phyloP scores from a whole-genome alignment of 2,797 vertebrate species.

The Avahi laniger region DNA sequence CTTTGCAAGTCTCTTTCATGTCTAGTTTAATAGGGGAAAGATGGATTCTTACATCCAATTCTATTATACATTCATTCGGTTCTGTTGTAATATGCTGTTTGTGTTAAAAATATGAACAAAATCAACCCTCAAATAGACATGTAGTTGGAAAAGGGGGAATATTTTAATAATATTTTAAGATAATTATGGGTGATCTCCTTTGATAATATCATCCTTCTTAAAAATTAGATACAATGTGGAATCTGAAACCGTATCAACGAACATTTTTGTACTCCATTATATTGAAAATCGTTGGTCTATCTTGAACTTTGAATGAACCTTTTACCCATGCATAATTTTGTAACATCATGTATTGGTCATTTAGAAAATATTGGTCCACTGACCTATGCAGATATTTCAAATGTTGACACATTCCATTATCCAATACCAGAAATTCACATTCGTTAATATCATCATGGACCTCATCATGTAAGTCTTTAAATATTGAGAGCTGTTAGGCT shows the following conservation, averaged over 20 bases:
- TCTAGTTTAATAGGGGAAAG: not conserved
- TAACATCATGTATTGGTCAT: not conserved
- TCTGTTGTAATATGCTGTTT: not conserved
- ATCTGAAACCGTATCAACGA: not conserved
- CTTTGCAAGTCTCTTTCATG: not conserved
- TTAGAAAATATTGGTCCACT: not conserved
- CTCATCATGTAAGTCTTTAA: conserved; percentile 21
- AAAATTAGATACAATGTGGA: not conserved
- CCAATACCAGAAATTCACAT: not conserved
- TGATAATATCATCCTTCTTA: not conserved
- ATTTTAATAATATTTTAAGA: not conserved
- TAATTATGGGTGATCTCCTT: not conserved
- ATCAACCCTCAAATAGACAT: not conserved
- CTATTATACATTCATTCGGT: not conserved
- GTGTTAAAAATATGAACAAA: not conserved
- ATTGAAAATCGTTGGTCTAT: not conserved
- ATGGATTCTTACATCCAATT: not conserved
- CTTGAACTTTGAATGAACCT: not conserved
- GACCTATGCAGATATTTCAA: not conserved
- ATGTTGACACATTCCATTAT: not conserved
- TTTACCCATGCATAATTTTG: not conserved
- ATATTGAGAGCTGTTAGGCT: not conserved
- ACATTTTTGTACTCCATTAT: not conserved
- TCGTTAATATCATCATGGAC: not conserved
- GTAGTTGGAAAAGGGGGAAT: not conserved